Conservation (phyloP, 2,113 vertebrate species). For the Benitochromis conjunctus region DNA sequence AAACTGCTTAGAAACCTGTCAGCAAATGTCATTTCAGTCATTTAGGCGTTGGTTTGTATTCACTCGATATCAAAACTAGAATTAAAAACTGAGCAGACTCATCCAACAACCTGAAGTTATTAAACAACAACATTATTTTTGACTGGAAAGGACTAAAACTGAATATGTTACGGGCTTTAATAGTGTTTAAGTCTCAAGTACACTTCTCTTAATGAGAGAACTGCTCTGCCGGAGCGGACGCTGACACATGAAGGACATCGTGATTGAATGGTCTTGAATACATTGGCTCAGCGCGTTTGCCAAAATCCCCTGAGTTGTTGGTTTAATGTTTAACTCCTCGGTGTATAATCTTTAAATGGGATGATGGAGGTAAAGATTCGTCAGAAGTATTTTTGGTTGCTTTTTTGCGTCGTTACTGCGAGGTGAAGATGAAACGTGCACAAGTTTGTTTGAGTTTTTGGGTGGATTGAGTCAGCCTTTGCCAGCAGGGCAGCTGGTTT, state of each 20-base stretch:
- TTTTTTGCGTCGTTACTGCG: neutral
- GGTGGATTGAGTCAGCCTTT: neutral
- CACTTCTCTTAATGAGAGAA: neutral
- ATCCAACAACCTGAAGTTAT: neutral
- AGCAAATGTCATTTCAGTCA: neutral
- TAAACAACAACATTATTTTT: neutral
- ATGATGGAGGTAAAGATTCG: neutral
- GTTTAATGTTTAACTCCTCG: neutral
- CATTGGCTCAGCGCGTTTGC: constrained; percentile 16
- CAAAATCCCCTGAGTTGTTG: neutral
- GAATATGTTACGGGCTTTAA: neutral
- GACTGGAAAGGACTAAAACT: neutral
- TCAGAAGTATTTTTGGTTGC: neutral
- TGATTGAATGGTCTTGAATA: neutral
- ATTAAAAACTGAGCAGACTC: neutral
- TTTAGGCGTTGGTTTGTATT: neutral
- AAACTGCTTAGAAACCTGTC: neutral
- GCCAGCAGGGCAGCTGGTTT: neutral
- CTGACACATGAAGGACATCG: constrained; percentile 20
- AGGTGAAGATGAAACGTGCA: neutral
- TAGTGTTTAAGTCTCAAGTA: neutral
- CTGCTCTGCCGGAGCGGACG: neutral
- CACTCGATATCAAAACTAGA: fast-evolving
- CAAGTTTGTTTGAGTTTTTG: neutral
- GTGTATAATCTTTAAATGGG: neutral